These are phyloP conservation scores for Drosophila teissieri DNA, from an alignment of 1,140 invertebrate species.

Conservation along the genomic window DNA sequence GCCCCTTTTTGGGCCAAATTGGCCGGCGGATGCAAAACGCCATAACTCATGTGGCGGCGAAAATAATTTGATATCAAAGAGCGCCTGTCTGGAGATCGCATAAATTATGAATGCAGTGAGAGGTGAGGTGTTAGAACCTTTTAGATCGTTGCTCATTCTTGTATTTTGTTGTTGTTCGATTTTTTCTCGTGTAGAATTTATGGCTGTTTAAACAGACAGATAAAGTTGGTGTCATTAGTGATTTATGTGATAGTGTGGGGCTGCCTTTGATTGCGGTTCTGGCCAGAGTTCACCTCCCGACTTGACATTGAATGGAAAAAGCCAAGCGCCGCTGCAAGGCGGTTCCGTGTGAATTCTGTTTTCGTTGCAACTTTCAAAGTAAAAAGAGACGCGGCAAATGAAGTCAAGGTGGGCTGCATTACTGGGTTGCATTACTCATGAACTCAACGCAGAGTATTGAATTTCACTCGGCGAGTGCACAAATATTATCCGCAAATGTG, in stretches of 20 bases:
- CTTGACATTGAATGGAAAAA: conserved; percentile 69
- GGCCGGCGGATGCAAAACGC: conserved; percentile 61
- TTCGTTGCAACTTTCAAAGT: conserved; percentile 81
- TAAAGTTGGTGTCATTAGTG: conserved; percentile 73
- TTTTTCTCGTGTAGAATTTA: conserved; percentile 63
- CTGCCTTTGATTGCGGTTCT: conserved; percentile 59
- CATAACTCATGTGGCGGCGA: conserved; percentile 69
- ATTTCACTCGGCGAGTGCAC: conserved; percentile 58
- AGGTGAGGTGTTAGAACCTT: conserved; percentile 74
- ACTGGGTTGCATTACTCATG: conserved; percentile 55
- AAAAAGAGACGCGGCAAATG: conserved; percentile 71
- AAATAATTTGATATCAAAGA: conserved; percentile 77
- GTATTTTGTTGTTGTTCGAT: background rate
- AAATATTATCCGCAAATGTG: conserved; percentile 57
- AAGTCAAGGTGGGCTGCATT: conserved; percentile 72
- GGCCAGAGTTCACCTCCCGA: conserved; percentile 35
- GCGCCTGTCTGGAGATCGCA: conserved; percentile 56
- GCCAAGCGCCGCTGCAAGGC: conserved; percentile 55
- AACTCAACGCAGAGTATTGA: conserved; percentile 51
- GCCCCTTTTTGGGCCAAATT: conserved; percentile 46
- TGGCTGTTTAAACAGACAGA: conserved; percentile 73
- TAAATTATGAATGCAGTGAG: conserved; percentile 63
- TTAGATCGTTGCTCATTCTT: conserved; percentile 18
- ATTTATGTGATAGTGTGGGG: conserved; percentile 82
- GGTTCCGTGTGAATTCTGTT: conserved; percentile 73